Evolutionary conservation across 2,797 vertebrate species (phyloP).

Genomic region (Poeciliopsis gracilis): DNA sequence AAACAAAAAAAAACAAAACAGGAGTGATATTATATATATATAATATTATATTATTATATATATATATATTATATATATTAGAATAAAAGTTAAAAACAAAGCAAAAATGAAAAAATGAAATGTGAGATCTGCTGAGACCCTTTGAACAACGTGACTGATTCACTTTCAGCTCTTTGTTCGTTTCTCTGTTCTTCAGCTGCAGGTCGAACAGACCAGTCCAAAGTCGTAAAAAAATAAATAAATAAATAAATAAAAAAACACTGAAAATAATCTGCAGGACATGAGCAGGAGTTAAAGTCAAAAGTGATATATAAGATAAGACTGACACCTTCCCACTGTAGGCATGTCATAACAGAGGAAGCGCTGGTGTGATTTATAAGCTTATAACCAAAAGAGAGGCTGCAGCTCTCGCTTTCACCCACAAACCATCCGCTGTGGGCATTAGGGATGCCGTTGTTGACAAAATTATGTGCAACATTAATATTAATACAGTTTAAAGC

Average conservation of each 20-base stretch:
- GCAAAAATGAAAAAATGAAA: too few species aligned
- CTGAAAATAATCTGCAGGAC: background rate
- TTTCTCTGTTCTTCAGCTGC: background rate
- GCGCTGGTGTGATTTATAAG: background rate
- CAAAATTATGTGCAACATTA: background rate
- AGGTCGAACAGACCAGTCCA: background rate
- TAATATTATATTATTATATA: too few species aligned
- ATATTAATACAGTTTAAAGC: background rate
- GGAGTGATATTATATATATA: too few species aligned
- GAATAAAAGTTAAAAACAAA: too few species aligned
- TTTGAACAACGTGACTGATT: background rate
- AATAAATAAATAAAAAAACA: too few species aligned
- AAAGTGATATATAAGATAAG: background rate
- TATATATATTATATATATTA: too few species aligned
- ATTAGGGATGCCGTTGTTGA: background rate
- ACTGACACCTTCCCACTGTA: constrained; percentile 1
- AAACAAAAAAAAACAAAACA: too few species aligned
- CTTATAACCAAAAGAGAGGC: background rate
- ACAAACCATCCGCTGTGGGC: background rate
- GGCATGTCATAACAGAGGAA: constrained; percentile 5
- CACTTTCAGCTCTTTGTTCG: background rate
- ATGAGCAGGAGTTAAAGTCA: background rate
- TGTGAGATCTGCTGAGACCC: background rate
- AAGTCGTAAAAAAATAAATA: background rate
- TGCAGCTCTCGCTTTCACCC: background rate